These are phyloP conservation scores for Pilophorus perplexus DNA, from an alignment of 2,888 invertebrate species.

Conservation along the genomic window DNA sequence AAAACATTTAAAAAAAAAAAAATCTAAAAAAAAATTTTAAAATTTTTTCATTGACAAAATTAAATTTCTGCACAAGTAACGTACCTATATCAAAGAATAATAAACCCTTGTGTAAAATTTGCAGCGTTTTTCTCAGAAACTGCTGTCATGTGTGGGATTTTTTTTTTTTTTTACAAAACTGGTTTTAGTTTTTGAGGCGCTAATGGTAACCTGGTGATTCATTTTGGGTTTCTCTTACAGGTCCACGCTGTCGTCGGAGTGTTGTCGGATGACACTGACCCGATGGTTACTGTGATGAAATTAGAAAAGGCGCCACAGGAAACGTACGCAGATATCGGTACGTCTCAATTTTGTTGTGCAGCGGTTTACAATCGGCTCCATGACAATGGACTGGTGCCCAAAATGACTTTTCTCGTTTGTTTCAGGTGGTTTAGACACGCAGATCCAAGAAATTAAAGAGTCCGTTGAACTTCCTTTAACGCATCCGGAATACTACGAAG, in stretches of 20 bases:
- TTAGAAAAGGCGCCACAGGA: conserved; percentile 99
- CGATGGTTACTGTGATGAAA: conserved; percentile 99
- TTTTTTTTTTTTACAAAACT: background rate
- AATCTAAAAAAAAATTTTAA: too few relatives aligned
- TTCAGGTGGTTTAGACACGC: conserved; percentile 74
- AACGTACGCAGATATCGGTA: conserved; percentile 96
- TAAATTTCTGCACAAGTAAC: too few relatives aligned
- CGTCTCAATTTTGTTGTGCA: conserved; percentile 53
- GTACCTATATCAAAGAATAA: too few relatives aligned
- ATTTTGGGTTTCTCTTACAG: too few relatives aligned
- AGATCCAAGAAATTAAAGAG: conserved; percentile 97
- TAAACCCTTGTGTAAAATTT: too few relatives aligned
- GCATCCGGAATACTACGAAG: conserved; percentile 99
- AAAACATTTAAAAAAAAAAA: too few relatives aligned
- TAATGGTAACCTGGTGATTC: background rate
- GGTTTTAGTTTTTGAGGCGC: too few relatives aligned
- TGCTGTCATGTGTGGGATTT: too few relatives aligned
- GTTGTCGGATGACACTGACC: conserved; percentile 97
- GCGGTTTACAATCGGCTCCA: background rate
- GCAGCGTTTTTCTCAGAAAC: too few relatives aligned
- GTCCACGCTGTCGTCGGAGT: conserved; percentile 99
- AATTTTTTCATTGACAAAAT: too few relatives aligned
- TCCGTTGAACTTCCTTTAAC: conserved; percentile 97
- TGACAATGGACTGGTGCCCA: background rate
- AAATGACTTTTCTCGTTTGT: background rate